phyloP scores from a whole-genome alignment of 1,140 invertebrate genomes.

The Kradibia gibbosae region DNA sequence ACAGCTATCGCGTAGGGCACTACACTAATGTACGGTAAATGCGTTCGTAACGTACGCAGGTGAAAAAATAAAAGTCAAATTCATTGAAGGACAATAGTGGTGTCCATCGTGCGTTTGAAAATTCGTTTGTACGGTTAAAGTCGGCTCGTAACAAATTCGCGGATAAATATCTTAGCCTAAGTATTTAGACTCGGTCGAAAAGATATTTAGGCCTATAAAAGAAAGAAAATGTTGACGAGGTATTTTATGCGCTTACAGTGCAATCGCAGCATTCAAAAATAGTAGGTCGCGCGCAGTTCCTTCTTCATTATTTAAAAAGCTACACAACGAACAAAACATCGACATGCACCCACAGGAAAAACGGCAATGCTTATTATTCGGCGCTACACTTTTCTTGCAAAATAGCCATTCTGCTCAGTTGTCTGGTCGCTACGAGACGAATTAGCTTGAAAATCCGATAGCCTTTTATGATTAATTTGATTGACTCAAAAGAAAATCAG shows the following conservation, averaged over 20 bases:
- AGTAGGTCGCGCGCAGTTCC: conserved; percentile 17
- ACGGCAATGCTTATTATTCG: background rate
- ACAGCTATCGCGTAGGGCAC: too few species aligned
- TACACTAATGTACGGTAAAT: too few species aligned
- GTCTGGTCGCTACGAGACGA: background rate
- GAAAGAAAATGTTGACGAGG: conserved; percentile 37
- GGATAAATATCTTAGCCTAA: conserved; percentile 2
- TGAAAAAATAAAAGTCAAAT: background rate
- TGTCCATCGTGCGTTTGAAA: background rate
- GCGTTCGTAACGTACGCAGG: too few species aligned
- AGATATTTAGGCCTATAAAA: conserved; percentile 17
- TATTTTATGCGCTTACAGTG: conserved; percentile 42
- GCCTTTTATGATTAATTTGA: conserved; percentile 25
- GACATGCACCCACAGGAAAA: background rate
- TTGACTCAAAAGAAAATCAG: conserved; percentile 34
- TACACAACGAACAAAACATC: background rate
- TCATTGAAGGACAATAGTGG: background rate
- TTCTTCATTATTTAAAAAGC: conserved; percentile 15
- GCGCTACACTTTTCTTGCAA: background rate
- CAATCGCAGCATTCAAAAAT: conserved; percentile 16
- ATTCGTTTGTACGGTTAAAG: too few species aligned
- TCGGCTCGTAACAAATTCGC: background rate
- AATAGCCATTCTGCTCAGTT: conserved; percentile 12
- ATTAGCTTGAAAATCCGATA: background rate
- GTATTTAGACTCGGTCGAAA: conserved; percentile 10